Evolutionary conservation across 2,113 vertebrate species (phyloP).

Genomic region (Phodopus roborovskii): DNA sequence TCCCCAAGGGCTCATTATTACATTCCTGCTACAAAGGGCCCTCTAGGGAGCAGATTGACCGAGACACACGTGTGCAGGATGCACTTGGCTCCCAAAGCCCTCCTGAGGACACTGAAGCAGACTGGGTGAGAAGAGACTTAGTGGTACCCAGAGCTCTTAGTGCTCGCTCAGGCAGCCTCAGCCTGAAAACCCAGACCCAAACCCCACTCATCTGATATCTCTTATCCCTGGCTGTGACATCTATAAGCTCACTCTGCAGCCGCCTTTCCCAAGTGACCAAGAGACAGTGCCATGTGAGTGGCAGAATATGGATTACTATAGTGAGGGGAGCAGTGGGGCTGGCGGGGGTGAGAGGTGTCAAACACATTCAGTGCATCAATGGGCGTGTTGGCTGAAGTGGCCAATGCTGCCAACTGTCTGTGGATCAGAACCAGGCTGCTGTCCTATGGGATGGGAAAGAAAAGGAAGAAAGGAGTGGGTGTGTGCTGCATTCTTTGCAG

Average conservation of each 20-base stretch:
- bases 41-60: not conserved
- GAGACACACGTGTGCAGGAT: not conserved
- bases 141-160: not conserved
- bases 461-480: not conserved
- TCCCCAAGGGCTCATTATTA: not conserved
- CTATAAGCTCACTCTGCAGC: not conserved
- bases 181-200: not conserved
- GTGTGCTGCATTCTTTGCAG: not conserved
- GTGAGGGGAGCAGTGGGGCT: not conserved
- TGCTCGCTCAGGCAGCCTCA: not conserved
- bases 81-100: not conserved
- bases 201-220: not conserved
- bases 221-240: too few relatives aligned
- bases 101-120: accelerated
- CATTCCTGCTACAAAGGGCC: not conserved
- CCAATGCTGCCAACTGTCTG: not conserved
- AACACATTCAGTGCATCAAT: not conserved
- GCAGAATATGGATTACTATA: not conserved
- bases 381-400: not conserved
- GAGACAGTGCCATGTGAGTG: not conserved
- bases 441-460: not conserved
- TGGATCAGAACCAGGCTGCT: not conserved
- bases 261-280: not conserved
- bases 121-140: too few relatives aligned
- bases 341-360: not conserved